Conservation (phyloP, 2,797 vertebrate species). For the Gambusia yucatana region DNA sequence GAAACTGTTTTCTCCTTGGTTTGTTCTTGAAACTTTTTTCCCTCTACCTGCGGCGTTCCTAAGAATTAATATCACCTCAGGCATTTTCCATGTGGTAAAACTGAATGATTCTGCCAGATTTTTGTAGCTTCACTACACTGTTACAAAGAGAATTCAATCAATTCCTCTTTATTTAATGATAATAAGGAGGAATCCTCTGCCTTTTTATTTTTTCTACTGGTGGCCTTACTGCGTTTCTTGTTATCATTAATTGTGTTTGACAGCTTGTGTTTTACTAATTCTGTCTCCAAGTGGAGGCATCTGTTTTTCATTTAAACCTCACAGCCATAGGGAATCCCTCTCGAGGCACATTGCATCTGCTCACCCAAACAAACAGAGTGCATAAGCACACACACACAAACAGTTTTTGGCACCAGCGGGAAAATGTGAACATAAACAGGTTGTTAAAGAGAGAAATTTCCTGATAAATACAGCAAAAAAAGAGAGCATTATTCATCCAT, state of each 20-base stretch:
- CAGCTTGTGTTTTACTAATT: constrained; percentile 60
- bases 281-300: constrained; percentile 64
- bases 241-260: constrained; percentile 71
- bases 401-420: background rate
- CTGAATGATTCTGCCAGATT: constrained; percentile 37
- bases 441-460: background rate
- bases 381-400: background rate
- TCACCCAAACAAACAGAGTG: constrained; percentile 22
- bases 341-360: constrained; percentile 42
- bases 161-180: background rate
- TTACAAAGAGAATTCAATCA: constrained; percentile 38
- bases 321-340: constrained; percentile 41
- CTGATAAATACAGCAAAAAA: background rate
- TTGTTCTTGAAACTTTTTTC: constrained; percentile 43
- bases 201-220: constrained; percentile 20
- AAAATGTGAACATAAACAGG: background rate
- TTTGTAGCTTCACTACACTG: constrained; percentile 34
- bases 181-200: background rate
- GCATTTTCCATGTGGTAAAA: constrained; percentile 32
- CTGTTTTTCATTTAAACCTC: constrained; percentile 65
- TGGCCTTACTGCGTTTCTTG: constrained; percentile 28
- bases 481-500: background rate
- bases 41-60: constrained; percentile 33
- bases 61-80: constrained; percentile 43
- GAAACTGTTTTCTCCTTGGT: constrained; percentile 35